Evolutionary conservation across 2,888 invertebrate genomes (phyloP).

Genomic region (Geophilus truncorum): DNA sequence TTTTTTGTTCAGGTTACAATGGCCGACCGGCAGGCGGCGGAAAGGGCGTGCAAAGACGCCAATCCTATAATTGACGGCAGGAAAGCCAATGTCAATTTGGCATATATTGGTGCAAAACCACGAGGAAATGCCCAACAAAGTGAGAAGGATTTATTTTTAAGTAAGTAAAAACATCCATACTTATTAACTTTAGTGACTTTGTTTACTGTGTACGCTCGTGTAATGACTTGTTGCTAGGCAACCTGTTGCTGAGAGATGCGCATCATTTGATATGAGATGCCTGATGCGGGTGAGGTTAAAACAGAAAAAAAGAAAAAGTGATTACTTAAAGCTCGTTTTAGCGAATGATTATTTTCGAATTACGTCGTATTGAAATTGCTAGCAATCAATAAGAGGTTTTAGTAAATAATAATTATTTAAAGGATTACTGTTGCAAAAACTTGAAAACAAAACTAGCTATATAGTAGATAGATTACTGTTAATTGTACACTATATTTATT

Average conservation of each 20-base stretch:
- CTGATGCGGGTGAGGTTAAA: background rate
- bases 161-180: constrained; percentile 37
- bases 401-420: too few relatives aligned
- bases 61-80: constrained; percentile 98
- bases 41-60: constrained; percentile 93
- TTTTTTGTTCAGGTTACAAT: constrained; percentile 80
- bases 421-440: too few relatives aligned
- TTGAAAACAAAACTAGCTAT: too few relatives aligned
- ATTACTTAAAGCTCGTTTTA: background rate
- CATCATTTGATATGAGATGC: constrained; percentile 2
- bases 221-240: background rate
- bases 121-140: constrained; percentile 62
- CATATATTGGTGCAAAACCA: constrained; percentile 94
- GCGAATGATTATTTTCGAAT: background rate
- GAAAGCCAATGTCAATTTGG: constrained; percentile 97
- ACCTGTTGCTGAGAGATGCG: constrained; percentile 17
- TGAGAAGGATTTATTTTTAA: constrained; percentile 45
- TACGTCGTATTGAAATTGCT: too few relatives aligned
- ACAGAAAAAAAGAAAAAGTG: background rate
- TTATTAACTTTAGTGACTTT: background rate
- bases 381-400: too few relatives aligned
- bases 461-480: too few relatives aligned
- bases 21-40: constrained; percentile 90
- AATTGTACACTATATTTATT: too few relatives aligned
- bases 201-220: background rate